Evolutionary conservation across 2,797 vertebrate genomes (phyloP).

Genomic region (Paedocypris micromegethes): DNA sequence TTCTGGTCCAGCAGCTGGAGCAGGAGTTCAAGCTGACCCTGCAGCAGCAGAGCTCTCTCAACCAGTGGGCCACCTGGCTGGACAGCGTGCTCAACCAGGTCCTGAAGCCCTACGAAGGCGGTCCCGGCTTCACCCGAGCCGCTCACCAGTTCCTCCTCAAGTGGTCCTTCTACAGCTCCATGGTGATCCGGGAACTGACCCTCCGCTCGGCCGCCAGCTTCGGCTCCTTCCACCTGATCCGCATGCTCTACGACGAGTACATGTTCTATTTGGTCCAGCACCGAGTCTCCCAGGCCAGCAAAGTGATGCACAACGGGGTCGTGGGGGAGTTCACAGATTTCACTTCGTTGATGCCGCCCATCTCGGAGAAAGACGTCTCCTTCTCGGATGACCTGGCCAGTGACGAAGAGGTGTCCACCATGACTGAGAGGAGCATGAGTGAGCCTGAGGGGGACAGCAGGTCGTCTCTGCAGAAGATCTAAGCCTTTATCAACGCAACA

Average conservation of each 20-base stretch:
- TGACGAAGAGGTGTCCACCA: too few species aligned
- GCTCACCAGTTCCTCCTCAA: slow-evolving; percentile 96
- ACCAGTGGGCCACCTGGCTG: slow-evolving; percentile 96
- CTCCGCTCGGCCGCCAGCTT: not conserved
- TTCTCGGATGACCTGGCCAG: too few species aligned
- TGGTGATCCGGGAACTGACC: not conserved
- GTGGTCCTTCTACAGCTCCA: slow-evolving; percentile 75
- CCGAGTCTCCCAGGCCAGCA: not conserved
- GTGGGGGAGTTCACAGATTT: too few species aligned
- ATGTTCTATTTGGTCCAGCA: not conserved
- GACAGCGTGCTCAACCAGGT: slow-evolving; percentile 91
- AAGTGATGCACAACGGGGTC: not conserved
- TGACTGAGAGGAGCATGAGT: too few species aligned
- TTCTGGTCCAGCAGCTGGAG: slow-evolving; percentile 90
- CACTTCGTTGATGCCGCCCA: too few species aligned
- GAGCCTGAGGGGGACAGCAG: too few species aligned
- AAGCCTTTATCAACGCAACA: too few species aligned
- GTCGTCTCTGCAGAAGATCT: too few species aligned
- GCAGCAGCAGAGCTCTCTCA: slow-evolving; percentile 96
- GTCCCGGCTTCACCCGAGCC: slow-evolving; percentile 88
- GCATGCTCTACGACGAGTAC: not conserved
- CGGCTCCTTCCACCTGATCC: not conserved
- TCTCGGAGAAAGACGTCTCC: too few species aligned
- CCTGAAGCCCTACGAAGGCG: slow-evolving; percentile 87
- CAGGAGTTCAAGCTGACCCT: slow-evolving; percentile 97